phyloP scores from a whole-genome alignment of 2,797 vertebrate genomes.

The Craterocephalus amniculus region DNA sequence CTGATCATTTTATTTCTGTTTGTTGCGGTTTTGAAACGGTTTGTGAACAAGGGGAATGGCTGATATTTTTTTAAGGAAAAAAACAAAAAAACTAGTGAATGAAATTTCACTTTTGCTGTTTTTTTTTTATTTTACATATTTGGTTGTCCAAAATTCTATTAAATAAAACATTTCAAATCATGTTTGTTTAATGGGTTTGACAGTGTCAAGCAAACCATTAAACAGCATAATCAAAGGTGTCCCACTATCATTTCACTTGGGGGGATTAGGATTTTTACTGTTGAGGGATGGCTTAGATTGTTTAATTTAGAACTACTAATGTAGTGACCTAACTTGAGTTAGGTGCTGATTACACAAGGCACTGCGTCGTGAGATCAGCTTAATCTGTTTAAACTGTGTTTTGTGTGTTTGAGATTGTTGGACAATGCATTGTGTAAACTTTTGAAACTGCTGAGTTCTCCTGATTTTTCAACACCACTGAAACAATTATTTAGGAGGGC shows the following conservation, averaged over 20 bases:
- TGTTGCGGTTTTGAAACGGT: conserved; percentile 75
- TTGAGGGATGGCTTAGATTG: background rate
- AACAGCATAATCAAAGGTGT: conserved; percentile 56
- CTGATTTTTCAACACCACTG: conserved; percentile 7
- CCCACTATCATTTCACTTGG: conserved; percentile 38
- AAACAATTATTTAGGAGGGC: conserved; percentile 35
- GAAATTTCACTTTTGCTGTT: conserved; percentile 78
- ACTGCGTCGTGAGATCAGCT: conserved; percentile 10
- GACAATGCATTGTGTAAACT: conserved; percentile 30
- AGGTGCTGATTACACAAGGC: background rate
- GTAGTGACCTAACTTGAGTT: no score
- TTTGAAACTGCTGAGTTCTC: conserved; percentile 29
- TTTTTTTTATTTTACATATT: conserved; percentile 81
- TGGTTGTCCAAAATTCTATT: conserved; percentile 84
- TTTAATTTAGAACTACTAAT: background rate
- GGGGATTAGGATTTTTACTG: background rate
- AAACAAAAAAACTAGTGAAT: conserved; percentile 68
- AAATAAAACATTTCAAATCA: conserved; percentile 84
- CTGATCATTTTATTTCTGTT: conserved; percentile 77
- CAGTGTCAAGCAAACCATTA: conserved; percentile 67
- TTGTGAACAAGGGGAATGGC: conserved; percentile 81
- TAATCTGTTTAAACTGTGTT: conserved; percentile 31
- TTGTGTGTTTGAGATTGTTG: conserved; percentile 6
- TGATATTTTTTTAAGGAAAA: conserved; percentile 87
- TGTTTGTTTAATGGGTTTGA: conserved; percentile 72